Evolutionary conservation across 2,888 invertebrate genomes (phyloP).

Genomic region (Tetragonisca angustula): DNA sequence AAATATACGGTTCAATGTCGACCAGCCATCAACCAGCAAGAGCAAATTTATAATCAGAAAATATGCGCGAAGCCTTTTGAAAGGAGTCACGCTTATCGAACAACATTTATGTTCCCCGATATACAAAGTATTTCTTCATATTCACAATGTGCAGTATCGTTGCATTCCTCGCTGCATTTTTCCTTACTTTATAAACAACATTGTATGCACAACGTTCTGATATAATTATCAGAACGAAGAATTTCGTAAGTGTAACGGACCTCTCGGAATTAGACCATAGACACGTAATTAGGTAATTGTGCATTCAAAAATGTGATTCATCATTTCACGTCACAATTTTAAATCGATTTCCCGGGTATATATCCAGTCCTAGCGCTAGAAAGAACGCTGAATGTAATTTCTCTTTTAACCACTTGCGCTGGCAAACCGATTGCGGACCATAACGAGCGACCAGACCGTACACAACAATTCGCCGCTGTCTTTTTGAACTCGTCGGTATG

Average conservation of each 20-base stretch:
- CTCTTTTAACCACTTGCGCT: no score
- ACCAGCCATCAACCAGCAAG: no score
- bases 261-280: not conserved
- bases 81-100: not conserved
- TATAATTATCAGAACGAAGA: not conserved
- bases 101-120: not conserved
- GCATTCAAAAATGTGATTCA: not conserved
- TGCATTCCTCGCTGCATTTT: not conserved
- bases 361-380: no score
- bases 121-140: not conserved
- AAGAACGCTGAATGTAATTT: no score
- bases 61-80: not conserved
- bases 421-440: no score
- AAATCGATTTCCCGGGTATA: not conserved
- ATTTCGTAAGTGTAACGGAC: not conserved
- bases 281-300: not conserved
- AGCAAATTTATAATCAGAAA: no score
- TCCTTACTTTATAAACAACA: not conserved
- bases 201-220: not conserved
- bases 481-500: no score
- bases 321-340: not conserved
- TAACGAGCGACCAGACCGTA: no score
- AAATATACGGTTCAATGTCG: no score
- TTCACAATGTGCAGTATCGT: not conserved
- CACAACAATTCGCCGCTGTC: no score